Conservation (phyloP, 2,113 vertebrate species). For the Pituophis catenifer region DNA sequence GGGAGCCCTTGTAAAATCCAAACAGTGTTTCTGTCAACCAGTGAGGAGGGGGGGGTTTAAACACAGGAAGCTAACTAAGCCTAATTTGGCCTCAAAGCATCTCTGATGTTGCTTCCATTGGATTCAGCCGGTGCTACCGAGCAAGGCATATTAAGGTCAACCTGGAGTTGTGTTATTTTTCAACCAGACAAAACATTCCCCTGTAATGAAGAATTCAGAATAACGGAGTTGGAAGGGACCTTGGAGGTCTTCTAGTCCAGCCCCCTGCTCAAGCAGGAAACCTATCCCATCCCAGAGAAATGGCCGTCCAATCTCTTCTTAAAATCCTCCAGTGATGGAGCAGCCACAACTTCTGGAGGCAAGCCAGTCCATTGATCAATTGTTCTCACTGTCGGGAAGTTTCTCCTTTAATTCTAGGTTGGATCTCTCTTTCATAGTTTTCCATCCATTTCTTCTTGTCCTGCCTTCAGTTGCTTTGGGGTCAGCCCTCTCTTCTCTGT, state of each 20-base stretch:
- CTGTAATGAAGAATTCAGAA: neutral
- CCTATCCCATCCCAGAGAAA: no score
- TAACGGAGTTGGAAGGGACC: neutral
- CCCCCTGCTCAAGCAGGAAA: no score
- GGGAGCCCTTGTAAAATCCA: neutral
- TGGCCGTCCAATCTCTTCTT: no score
- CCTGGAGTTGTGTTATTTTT: neutral
- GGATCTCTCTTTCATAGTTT: no score
- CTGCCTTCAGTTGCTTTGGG: no score
- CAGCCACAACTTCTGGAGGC: no score
- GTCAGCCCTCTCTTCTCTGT: no score
- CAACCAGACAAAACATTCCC: neutral
- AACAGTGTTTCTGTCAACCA: neutral
- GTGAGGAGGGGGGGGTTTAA: neutral
- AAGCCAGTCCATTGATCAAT: accelerated
- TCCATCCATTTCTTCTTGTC: no score
- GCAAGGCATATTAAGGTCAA: neutral
- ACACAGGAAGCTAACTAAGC: neutral
- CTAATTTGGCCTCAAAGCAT: neutral
- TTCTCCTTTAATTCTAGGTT: no score
- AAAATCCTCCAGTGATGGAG: no score
- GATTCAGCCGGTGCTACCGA: neutral
- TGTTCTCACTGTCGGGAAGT: no score
- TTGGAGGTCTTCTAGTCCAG: no score
- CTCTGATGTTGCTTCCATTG: neutral